Percentiles rank a stretch among this genome's conserved stretches.
These are phyloP conservation scores for Oreotrochilus melanogaster DNA, from an alignment of 2,113 vertebrate species.

Conservation along the genomic window DNA sequence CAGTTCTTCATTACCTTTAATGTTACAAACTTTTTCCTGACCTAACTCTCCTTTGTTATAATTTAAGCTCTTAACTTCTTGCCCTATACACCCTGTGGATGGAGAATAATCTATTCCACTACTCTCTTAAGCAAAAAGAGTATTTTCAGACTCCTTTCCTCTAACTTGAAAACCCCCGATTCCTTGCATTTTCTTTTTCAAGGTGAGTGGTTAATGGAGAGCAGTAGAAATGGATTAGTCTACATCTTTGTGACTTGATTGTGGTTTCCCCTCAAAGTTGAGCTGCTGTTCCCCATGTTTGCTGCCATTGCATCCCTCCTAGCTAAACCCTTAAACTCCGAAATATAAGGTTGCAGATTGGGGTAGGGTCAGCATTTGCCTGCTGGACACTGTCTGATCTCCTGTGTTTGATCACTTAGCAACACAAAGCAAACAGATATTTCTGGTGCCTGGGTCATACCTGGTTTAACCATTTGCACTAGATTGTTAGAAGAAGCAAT, in stretches of 20 bases:
- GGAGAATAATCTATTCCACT: neutral
- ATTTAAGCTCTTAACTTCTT: neutral
- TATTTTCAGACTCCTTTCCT: neutral
- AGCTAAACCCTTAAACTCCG: neutral
- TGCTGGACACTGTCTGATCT: neutral
- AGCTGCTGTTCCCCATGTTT: neutral
- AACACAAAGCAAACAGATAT: neutral
- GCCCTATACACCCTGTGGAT: neutral
- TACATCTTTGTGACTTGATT: neutral
- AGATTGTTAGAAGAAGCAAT: neutral
- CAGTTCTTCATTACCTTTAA: neutral
- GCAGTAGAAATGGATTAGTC: neutral
- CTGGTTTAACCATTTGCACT: neutral
- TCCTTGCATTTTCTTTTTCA: neutral
- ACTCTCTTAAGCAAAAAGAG: neutral
- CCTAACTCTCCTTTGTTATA: neutral
- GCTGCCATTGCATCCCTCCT: neutral
- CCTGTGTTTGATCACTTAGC: neutral
- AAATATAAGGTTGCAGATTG: neutral
- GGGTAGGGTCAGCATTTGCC: neutral
- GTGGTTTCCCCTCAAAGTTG: rapidly evolving
- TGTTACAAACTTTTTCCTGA: neutral
- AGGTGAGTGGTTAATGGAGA: neutral
- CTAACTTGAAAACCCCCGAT: neutral
- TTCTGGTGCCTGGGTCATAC: neutral